These are phyloP conservation scores for Crocallis elinguaria DNA, from an alignment of 2,888 invertebrate genomes.

Conservation along the genomic window DNA sequence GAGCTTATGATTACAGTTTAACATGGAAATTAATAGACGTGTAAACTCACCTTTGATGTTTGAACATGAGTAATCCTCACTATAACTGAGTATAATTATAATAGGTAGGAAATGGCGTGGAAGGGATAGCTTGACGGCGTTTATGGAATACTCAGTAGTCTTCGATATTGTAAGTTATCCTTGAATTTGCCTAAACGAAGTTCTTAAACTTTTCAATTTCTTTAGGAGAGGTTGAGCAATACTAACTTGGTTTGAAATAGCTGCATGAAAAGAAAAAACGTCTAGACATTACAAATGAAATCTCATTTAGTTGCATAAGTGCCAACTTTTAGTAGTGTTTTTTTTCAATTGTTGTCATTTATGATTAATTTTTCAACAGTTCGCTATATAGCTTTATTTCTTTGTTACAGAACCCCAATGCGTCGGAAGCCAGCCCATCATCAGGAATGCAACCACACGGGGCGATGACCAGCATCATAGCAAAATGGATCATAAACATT, in stretches of 20 bases:
- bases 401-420: slow-evolving; percentile 76
- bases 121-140: neutral
- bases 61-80: neutral
- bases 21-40: slow-evolving; percentile 9
- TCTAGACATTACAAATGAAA: too few species aligned
- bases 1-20: slow-evolving; percentile 10
- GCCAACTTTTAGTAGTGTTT: too few species aligned
- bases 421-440: slow-evolving; percentile 53
- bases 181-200: too few species aligned
- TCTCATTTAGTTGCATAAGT: too few species aligned
- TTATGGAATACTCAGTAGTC: neutral
- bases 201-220: too few species aligned
- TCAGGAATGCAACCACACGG: slow-evolving; percentile 76
- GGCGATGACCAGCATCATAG: slow-evolving; percentile 76
- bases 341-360: too few species aligned
- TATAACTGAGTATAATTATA: neutral
- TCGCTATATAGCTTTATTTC: slow-evolving; percentile 18
- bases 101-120: neutral
- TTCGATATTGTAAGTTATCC: too few species aligned
- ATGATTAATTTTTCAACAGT: neutral
- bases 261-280: too few species aligned
- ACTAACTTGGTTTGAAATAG: too few species aligned
- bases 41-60: slow-evolving; percentile 9
- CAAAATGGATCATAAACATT: slow-evolving; percentile 81
- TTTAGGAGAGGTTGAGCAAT: too few species aligned